A percentile compares a stretch with the other conserved stretches of the same genome.
These are phyloP conservation scores for Petroica traversi DNA, from an alignment of 2,113 vertebrate genomes.

Conservation along the genomic window DNA sequence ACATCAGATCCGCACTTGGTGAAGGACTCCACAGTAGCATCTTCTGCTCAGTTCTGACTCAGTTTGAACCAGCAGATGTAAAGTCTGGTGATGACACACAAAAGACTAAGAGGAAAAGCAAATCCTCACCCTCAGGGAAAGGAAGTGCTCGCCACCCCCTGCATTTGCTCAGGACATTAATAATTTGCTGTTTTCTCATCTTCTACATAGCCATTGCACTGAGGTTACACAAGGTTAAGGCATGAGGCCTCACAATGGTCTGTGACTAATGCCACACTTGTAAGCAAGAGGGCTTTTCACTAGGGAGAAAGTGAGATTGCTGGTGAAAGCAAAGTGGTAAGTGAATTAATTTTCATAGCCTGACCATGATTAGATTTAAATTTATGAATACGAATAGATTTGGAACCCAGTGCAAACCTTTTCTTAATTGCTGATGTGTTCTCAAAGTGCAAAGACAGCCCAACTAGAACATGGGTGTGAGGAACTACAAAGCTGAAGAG, in stretches of 20 bases:
- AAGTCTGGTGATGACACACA: background rate
- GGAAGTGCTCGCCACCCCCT: rapidly evolving
- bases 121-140: background rate
- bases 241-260: background rate
- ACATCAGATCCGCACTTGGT: background rate
- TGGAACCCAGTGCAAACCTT: background rate
- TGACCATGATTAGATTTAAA: background rate
- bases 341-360: background rate
- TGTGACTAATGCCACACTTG: background rate
- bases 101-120: background rate
- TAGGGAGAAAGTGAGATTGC: background rate
- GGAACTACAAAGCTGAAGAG: background rate
- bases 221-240: background rate
- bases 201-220: background rate
- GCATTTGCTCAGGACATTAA: background rate
- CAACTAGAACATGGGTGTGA: background rate
- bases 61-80: background rate
- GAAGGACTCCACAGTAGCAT: background rate
- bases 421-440: background rate
- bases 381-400: background rate
- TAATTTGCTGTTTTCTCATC: background rate
- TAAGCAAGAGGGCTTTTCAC: background rate
- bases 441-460: background rate
- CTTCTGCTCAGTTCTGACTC: background rate
- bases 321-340: background rate